phyloP scores from a whole-genome alignment of 2,113 vertebrate species.

The Heteronetta atricapilla region DNA sequence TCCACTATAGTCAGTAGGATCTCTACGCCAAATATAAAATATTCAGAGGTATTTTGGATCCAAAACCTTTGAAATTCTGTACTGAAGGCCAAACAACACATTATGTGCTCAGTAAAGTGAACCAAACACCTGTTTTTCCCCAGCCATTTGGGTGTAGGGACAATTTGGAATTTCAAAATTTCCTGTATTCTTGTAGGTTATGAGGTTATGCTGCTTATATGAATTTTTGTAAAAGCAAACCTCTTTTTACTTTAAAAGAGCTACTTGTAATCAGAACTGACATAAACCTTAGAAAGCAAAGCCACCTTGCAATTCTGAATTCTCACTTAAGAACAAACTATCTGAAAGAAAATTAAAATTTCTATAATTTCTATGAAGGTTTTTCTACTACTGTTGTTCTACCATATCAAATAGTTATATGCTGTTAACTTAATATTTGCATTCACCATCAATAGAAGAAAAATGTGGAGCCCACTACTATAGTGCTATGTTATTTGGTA shows the following conservation, averaged over 20 bases:
- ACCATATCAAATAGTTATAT: neutral
- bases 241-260: conserved; percentile 6
- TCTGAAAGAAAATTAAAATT: neutral
- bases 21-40: neutral
- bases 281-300: neutral
- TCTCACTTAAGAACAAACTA: neutral
- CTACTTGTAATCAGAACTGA: neutral
- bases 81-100: conserved; percentile 35
- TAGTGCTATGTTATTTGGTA: neutral
- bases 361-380: accelerated
- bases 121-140: conserved; percentile 39
- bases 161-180: conserved; percentile 31
- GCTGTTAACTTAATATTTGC: neutral
- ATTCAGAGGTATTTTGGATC: conserved; percentile 39
- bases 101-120: conserved; percentile 37
- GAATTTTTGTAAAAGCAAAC: conserved; percentile 30
- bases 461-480: neutral
- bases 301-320: neutral
- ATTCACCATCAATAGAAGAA: neutral
- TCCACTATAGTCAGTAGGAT: neutral
- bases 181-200: neutral
- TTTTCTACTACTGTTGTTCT: neutral
- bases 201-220: conserved; percentile 19
- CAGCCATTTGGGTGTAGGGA: neutral
- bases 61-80: conserved; percentile 25